Percentiles rank a stretch among this genome's conserved stretches.
phyloP scores from a whole-genome alignment of 2,797 vertebrate species.

The Brachyalestes nurse region DNA sequence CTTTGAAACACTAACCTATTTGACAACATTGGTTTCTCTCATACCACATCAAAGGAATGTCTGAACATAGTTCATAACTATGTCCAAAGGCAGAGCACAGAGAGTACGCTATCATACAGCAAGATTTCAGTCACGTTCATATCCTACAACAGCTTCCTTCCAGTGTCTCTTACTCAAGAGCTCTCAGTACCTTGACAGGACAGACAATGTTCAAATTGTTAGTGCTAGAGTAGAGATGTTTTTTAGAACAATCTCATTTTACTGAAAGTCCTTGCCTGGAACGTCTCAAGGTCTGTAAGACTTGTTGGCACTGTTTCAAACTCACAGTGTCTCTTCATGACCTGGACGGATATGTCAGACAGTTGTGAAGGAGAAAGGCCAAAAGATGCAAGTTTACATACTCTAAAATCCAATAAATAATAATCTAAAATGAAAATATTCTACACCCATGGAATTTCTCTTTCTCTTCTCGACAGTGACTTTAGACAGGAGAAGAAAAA shows the following conservation, averaged over 20 bases:
- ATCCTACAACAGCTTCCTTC: conserved; percentile 17
- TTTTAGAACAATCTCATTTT: neutral
- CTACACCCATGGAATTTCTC: conserved; percentile 15
- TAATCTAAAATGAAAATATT: conserved; percentile 25
- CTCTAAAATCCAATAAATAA: conserved; percentile 52
- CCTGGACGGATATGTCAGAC: conserved; percentile 44
- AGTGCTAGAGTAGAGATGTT: conserved; percentile 34
- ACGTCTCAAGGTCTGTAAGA: neutral
- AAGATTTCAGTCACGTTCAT: conserved; percentile 9
- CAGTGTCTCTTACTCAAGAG: conserved; percentile 44
- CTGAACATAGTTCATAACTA: conserved; percentile 19
- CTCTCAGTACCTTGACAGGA: conserved; percentile 22
- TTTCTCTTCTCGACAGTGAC: conserved; percentile 20
- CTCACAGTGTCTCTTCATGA: conserved; percentile 18
- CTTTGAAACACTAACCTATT: conserved; percentile 32
- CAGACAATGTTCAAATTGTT: conserved; percentile 7
- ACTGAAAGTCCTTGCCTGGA: neutral
- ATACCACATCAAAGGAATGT: conserved; percentile 45
- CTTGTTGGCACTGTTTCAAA: neutral
- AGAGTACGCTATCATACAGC: neutral
- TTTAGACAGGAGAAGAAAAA: conserved; percentile 25
- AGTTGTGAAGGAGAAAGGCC: conserved; percentile 7
- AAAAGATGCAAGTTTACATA: conserved; percentile 20
- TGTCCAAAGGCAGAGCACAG: conserved; percentile 21
- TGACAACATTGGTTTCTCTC: conserved; percentile 25